These are phyloP conservation scores for Cynaeus angustus DNA, from an alignment of 2,888 invertebrate genomes.

Conservation along the genomic window DNA sequence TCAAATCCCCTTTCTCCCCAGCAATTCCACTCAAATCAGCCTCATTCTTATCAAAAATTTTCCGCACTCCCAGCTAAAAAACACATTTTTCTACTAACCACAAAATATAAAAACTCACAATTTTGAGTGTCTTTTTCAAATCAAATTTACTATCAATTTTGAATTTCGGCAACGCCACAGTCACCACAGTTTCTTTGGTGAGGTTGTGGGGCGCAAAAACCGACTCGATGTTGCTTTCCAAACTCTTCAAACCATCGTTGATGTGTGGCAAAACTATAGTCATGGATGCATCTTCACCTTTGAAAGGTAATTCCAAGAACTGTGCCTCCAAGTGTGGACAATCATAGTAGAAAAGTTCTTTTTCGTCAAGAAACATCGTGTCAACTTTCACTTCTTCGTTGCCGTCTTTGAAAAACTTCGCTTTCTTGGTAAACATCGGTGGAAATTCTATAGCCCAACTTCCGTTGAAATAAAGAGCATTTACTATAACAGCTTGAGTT, in stretches of 20 bases:
- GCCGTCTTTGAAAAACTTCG: background rate
- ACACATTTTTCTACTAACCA: no score
- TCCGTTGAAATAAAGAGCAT: background rate
- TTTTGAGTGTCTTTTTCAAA: background rate
- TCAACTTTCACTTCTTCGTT: background rate
- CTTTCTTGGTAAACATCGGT: background rate
- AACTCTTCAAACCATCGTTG: background rate
- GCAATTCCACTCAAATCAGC: slow-evolving; percentile 31
- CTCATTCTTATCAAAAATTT: background rate
- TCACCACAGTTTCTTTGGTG: background rate
- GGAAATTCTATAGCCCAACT: background rate
- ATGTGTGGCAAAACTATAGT: slow-evolving; percentile 13
- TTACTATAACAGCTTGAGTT: slow-evolving; percentile 15
- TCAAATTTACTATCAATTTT: slow-evolving; percentile 3
- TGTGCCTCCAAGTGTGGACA: background rate
- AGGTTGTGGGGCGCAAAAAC: background rate
- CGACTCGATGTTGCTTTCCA: background rate
- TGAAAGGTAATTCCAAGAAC: slow-evolving; percentile 21
- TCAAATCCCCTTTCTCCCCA: slow-evolving; percentile 7
- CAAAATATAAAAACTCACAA: background rate
- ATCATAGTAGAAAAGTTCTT: background rate
- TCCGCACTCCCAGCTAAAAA: slow-evolving; percentile 7
- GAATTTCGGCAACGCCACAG: slow-evolving; percentile 20
- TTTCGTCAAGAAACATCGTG: background rate
- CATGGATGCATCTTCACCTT: slow-evolving; percentile 8